Evolutionary conservation across 2,888 invertebrate species (phyloP).

Genomic region (Ennomos erosarius): DNA sequence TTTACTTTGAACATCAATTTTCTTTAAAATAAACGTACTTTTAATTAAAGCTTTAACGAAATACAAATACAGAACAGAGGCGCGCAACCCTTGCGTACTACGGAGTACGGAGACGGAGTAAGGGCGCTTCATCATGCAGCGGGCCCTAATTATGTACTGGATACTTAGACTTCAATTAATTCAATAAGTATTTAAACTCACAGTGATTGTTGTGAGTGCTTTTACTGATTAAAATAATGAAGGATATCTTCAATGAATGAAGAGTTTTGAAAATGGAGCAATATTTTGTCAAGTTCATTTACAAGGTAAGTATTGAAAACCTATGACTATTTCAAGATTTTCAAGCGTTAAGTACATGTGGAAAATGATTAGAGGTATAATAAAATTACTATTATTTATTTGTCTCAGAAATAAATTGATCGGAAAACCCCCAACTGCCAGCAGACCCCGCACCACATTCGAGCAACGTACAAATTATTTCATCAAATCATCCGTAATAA

Average conservation of each 20-base stretch:
- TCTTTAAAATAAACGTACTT: constrained; percentile 83
- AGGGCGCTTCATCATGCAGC: constrained; percentile 50
- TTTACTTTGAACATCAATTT: constrained; percentile 83
- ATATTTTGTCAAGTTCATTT: no score
- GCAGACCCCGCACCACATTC: constrained; percentile 27
- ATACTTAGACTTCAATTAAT: constrained; percentile 39
- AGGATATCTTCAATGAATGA: not conserved
- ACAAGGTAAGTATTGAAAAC: no score
- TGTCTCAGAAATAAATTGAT: no score
- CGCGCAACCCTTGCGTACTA: constrained; percentile 69
- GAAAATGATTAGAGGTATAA: no score
- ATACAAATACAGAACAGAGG: constrained; percentile 76
- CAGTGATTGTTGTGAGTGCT: constrained; percentile 13
- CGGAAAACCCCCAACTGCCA: not conserved
- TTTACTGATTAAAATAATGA: no score
- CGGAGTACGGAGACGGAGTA: constrained; percentile 20
- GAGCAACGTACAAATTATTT: constrained; percentile 50
- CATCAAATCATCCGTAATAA: constrained; percentile 68
- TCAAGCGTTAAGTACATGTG: no score
- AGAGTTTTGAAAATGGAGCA: not conserved
- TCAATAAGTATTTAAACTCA: constrained; percentile 28
- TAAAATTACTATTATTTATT: no score
- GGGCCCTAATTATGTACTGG: constrained; percentile 52
- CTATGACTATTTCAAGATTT: no score
- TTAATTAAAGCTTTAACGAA: constrained; percentile 83